Conservation (phyloP, 2,888 invertebrate genomes). For the Pteria penguin region DNA sequence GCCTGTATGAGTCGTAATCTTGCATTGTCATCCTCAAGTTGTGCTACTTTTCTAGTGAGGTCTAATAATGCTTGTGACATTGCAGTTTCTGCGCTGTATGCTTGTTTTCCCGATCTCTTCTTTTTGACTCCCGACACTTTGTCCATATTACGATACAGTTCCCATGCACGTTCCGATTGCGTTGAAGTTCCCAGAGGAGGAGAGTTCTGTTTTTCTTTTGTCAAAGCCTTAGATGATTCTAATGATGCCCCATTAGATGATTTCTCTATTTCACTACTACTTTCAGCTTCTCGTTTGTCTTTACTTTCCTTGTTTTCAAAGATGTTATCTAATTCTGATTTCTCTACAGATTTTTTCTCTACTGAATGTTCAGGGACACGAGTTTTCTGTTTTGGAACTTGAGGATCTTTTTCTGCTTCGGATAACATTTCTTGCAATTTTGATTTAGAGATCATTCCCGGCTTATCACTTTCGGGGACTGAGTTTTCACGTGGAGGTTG, state of each 20-base stretch:
- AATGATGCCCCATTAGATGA: neutral
- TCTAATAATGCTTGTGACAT: conserved; percentile 28
- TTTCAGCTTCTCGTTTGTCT: neutral
- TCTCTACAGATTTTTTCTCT: neutral
- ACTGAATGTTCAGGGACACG: conserved; percentile 13
- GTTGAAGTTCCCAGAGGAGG: neutral
- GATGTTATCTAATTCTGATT: conserved; percentile 20
- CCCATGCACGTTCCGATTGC: neutral
- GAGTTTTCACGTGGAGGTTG: neutral
- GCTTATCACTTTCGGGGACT: neutral
- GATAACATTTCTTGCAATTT: conserved; percentile 35
- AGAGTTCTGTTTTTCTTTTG: neutral
- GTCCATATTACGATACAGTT: conserved; percentile 6
- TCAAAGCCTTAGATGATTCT: neutral
- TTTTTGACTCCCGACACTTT: conserved; percentile 20
- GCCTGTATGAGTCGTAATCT: conserved; percentile 42
- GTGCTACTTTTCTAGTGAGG: conserved; percentile 48
- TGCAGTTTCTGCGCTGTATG: conserved; percentile 15
- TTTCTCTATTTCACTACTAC: neutral
- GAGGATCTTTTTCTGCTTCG: conserved; percentile 26
- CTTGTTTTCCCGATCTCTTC: conserved; percentile 35
- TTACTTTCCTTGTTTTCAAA: conserved; percentile 10
- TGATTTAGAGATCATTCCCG: conserved; percentile 25
- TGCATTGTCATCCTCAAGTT: conserved; percentile 46
- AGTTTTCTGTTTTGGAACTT: neutral